Evolutionary conservation across 2,888 invertebrate genomes (phyloP).

Genomic region (Tenodera sinensis): DNA sequence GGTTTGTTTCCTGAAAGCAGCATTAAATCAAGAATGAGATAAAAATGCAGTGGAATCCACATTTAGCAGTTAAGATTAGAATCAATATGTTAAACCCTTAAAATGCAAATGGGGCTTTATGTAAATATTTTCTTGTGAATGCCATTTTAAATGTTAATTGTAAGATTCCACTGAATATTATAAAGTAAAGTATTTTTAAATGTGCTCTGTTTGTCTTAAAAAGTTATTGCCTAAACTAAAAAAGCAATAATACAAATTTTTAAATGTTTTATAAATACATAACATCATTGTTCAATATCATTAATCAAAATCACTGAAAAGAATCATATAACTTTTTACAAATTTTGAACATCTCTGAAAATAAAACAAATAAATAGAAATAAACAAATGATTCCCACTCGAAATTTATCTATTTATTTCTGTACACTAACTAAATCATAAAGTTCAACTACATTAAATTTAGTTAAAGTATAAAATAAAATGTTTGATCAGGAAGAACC

Average conservation of each 20-base stretch:
- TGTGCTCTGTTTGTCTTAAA: not conserved
- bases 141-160: not conserved
- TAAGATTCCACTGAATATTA: not conserved
- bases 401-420: not conserved
- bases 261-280: not conserved
- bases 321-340: not conserved
- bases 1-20: not conserved
- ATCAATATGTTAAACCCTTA: not conserved
- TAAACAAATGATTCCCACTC: not conserved
- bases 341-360: not conserved
- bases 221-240: not conserved
- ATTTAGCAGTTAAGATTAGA: not conserved
- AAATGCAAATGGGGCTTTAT: not conserved
- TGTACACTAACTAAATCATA: not conserved
- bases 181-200: not conserved
- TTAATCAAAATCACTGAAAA: not conserved
- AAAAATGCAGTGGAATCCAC: not conserved
- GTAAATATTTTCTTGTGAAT: not conserved
- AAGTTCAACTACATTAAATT: not conserved
- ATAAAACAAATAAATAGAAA: not conserved
- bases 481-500: too few species aligned
- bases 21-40: not conserved
- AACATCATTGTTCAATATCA: not conserved
- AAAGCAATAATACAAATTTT: not conserved
- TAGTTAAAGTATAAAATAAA: too few species aligned